Conservation (phyloP, 2,888 invertebrate species). For the Drosophila rellima region DNA sequence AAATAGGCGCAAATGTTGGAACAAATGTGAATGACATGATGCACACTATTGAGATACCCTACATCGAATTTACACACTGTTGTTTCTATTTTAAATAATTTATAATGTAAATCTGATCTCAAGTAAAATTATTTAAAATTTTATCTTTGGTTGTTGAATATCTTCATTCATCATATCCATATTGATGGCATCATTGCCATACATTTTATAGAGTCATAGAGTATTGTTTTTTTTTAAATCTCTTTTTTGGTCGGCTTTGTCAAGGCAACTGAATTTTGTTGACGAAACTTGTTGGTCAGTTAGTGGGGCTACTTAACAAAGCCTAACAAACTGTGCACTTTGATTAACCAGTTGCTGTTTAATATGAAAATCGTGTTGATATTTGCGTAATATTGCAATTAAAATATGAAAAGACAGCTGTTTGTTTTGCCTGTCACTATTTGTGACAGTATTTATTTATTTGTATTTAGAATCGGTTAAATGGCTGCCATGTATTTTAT, state of each 20-base stretch:
- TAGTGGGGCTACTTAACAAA: constrained; percentile 15
- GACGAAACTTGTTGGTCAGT: constrained; percentile 11
- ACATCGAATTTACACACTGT: not conserved
- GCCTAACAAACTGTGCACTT: constrained; percentile 18
- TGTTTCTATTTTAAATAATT: too few relatives aligned
- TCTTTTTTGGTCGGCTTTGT: constrained; percentile 26
- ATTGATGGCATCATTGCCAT: not conserved
- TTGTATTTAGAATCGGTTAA: constrained; percentile 3
- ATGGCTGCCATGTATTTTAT: constrained; percentile 3
- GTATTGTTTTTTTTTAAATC: not conserved
- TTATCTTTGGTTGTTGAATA: not conserved
- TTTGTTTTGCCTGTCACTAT: not conserved
- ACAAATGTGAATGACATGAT: not conserved
- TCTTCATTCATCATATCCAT: not conserved
- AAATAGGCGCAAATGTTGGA: constrained; percentile 17
- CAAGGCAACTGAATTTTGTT: constrained; percentile 16
- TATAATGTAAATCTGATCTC: too few relatives aligned
- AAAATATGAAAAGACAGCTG: constrained; percentile 7
- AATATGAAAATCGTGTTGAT: constrained; percentile 11
- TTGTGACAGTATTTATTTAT: constrained; percentile 13
- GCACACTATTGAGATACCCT: not conserved
- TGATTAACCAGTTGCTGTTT: not conserved
- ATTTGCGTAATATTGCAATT: constrained; percentile 15
- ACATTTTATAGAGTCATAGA: constrained; percentile 6
- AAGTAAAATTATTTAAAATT: too few relatives aligned